Base-by-base conservation (phyloP, 1,140 invertebrate species). In the Heliconius congener region DNA sequence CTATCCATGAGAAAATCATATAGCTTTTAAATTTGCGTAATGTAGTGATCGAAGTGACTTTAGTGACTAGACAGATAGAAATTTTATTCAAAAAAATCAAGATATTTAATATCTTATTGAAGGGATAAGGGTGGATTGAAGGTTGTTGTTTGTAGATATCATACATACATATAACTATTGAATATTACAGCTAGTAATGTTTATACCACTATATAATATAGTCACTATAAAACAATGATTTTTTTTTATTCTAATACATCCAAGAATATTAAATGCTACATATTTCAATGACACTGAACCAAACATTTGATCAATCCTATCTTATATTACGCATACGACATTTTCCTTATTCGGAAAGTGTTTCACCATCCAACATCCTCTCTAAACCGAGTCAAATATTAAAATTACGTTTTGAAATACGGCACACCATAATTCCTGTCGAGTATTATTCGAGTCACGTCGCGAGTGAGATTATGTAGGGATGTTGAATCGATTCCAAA, bases 391-490 rank as follows among this genome's bases (percentile, higher is more conserved):
- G 76, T 74, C 71, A 81, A 81, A 80, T 81, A 81, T 81, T 81
- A 81, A 81, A 77, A 77, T 81, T 80, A 66, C 30, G 46, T 80
- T 80, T 80, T 77, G 76, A 81, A 72, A 70, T 74, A 81, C 72
- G 71, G 57, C 76, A 73, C 18, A 76, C 79, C 75, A 74, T 81
- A 81, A 81, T 73, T 81, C 74, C 39, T 34, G 0, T 34, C 55
- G 57, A 81, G 82, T 86, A 79, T 83, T 84, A 86, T 87, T 87
- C 86, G 74, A 55, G 77, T 82, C 85, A 85, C 83, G 19, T 72
- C 19, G 70, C 78, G 80, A 74, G 77, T 74, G 55, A 81, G 82
- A 84, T 87, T 85, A 85, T 72, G 74, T 78, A 71, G 34, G 76
- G 77, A 77, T 75, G 80, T 74, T 77, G 82, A 82, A 83, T 82